Percentiles rank a stretch among this genome's conserved stretches.
phyloP scores from a whole-genome alignment of 2,888 invertebrate genomes.

The Lasioglossum malachurum region DNA sequence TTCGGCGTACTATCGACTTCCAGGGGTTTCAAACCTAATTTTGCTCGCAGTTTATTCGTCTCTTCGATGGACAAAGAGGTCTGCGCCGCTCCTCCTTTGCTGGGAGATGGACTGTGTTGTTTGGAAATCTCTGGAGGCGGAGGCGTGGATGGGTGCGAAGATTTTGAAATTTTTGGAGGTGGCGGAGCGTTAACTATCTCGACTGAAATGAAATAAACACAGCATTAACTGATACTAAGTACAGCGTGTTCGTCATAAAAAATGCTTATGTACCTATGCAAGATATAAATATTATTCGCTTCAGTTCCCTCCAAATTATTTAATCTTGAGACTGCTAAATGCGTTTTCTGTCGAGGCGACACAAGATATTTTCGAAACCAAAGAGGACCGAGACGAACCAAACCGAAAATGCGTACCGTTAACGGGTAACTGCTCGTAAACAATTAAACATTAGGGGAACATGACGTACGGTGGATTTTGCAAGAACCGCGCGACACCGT shows the following conservation, averaged over 20 bases:
- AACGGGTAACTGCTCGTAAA: constrained; percentile 20
- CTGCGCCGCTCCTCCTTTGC: constrained; percentile 83
- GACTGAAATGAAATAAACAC: constrained; percentile 72
- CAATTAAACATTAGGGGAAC: constrained; percentile 15
- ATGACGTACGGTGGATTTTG: constrained; percentile 3
- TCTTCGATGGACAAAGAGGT: constrained; percentile 92
- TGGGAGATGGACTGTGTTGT: constrained; percentile 70
- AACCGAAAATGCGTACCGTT: constrained; percentile 12
- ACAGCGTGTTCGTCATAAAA: constrained; percentile 40
- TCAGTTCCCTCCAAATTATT: constrained; percentile 49
- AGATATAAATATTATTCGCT: constrained; percentile 57
- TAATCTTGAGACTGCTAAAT: constrained; percentile 49
- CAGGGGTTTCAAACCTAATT: constrained; percentile 96
- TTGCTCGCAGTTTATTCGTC: constrained; percentile 95
- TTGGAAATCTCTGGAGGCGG: constrained; percentile 81
- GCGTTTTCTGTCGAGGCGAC: constrained; percentile 34
- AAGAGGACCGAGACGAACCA: constrained; percentile 10
- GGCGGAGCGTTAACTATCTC: constrained; percentile 84
- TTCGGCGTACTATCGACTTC: constrained; percentile 86
- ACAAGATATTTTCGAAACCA: constrained; percentile 32
- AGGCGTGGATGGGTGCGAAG: constrained; percentile 78
- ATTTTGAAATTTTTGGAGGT: constrained; percentile 83
- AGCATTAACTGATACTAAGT: constrained; percentile 54
- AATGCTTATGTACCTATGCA: constrained; percentile 62
- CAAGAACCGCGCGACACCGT: constrained; percentile 18